Evolutionary conservation across 2,888 invertebrate genomes (phyloP).

Genomic region (Pterostichus niger): DNA sequence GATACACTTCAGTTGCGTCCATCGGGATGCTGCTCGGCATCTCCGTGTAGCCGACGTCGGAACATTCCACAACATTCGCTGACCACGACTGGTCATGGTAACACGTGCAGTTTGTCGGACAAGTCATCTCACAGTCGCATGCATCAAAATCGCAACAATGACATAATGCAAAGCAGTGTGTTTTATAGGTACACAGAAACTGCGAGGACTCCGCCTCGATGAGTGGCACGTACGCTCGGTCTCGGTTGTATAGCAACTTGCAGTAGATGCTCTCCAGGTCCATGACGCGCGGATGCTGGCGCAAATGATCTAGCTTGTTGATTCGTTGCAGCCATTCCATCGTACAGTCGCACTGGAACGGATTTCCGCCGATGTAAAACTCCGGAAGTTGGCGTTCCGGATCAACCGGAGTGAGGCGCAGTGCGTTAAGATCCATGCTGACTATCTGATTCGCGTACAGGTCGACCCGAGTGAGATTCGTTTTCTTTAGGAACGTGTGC

Average conservation of each 20-base stretch:
- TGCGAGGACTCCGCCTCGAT: slow-evolving; percentile 93
- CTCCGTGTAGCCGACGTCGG: slow-evolving; percentile 87
- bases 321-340: slow-evolving; percentile 97
- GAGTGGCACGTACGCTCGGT: slow-evolving; percentile 90
- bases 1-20: slow-evolving; percentile 96
- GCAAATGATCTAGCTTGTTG: slow-evolving; percentile 89
- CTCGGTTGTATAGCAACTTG: slow-evolving; percentile 90
- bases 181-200: slow-evolving; percentile 94
- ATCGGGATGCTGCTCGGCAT: slow-evolving; percentile 94
- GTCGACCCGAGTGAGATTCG: slow-evolving; percentile 93
- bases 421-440: slow-evolving; percentile 93
- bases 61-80: slow-evolving; percentile 95
- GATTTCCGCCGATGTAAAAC: slow-evolving; percentile 96
- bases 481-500: slow-evolving; percentile 93
- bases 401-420: slow-evolving; percentile 89
- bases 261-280: slow-evolving; percentile 94
- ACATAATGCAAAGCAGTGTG: slow-evolving; percentile 95
- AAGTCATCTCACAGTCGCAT: slow-evolving; percentile 98
- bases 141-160: slow-evolving; percentile 98
- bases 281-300: slow-evolving; percentile 94
- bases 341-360: slow-evolving; percentile 96
- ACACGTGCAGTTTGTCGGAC: slow-evolving; percentile 95
- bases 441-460: slow-evolving; percentile 95
- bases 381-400: slow-evolving; percentile 88
- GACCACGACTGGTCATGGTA: slow-evolving; percentile 97